phyloP scores from a whole-genome alignment of 2,113 vertebrate species.

The Ageneiosus marmoratus region DNA sequence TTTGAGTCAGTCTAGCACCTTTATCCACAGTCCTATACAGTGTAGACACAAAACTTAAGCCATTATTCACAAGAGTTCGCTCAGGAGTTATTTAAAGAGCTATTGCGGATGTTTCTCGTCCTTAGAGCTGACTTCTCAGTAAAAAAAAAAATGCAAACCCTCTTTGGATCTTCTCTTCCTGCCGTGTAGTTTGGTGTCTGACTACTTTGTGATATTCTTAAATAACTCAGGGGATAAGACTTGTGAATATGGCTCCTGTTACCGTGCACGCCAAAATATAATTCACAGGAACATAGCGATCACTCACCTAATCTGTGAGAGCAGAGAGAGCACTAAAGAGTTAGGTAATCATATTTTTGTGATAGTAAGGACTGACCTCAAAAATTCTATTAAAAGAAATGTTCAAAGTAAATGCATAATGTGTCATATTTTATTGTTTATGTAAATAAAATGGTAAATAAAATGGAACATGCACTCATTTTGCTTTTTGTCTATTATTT shows the following conservation, averaged over 20 bases:
- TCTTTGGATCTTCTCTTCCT: slow-evolving; percentile 42
- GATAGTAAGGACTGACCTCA: slow-evolving; percentile 57
- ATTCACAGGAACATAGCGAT: slow-evolving; percentile 57
- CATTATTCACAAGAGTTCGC: slow-evolving; percentile 59
- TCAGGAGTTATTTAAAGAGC: slow-evolving; percentile 63
- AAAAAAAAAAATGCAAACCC: slow-evolving; percentile 23
- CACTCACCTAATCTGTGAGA: slow-evolving; percentile 53
- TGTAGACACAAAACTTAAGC: slow-evolving; percentile 36
- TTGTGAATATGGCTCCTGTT: slow-evolving; percentile 64
- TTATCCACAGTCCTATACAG: slow-evolving; percentile 10
- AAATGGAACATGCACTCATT: slow-evolving; percentile 72
- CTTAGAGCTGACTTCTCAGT: slow-evolving; percentile 26
- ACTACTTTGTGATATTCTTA: slow-evolving; percentile 54
- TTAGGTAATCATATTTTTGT: slow-evolving; percentile 52
- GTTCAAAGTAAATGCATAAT: slow-evolving; percentile 44
- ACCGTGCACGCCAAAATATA: slow-evolving; percentile 28
- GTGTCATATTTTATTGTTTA: slow-evolving; percentile 57
- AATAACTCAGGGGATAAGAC: slow-evolving; percentile 66
- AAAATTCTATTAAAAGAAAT: slow-evolving; percentile 41
- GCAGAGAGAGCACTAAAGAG: slow-evolving; percentile 53
- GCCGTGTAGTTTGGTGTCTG: slow-evolving; percentile 41
- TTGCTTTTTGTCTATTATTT: background rate
- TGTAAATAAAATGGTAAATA: slow-evolving; percentile 75
- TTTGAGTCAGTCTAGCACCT: slow-evolving; percentile 26
- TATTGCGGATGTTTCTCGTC: slow-evolving; percentile 36